Evolutionary conservation across 2,113 vertebrate species (phyloP).

Genomic region (Siniperca knerii): DNA sequence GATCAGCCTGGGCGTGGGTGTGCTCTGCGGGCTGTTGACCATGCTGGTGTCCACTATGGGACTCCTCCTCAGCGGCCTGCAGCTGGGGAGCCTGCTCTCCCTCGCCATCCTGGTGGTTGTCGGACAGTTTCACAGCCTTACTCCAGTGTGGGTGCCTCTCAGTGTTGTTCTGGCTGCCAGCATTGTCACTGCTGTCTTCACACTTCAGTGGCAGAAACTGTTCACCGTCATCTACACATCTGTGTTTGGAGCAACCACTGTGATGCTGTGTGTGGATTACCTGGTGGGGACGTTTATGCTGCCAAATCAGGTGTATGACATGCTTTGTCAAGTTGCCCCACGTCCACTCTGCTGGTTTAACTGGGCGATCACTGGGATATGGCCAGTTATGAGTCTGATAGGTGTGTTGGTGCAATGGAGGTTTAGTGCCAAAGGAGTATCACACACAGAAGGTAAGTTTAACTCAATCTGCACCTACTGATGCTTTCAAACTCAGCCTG

Average conservation of each 20-base stretch:
- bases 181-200: constrained; percentile 84
- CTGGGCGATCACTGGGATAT: constrained; percentile 87
- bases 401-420: constrained; percentile 88
- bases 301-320: constrained; percentile 81
- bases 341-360: constrained; percentile 89
- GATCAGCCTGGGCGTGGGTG: constrained; percentile 88
- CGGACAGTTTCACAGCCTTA: constrained; percentile 83
- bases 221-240: constrained; percentile 88
- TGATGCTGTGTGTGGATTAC: constrained; percentile 87
- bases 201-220: constrained; percentile 88
- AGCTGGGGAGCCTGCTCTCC: constrained; percentile 88
- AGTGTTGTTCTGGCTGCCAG: constrained; percentile 80
- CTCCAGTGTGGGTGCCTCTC: constrained; percentile 86
- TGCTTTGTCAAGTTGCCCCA: constrained; percentile 77
- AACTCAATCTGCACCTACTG: not conserved
- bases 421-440: constrained; percentile 83
- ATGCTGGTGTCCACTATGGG: constrained; percentile 88
- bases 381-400: constrained; percentile 82
- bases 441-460: constrained; percentile 84
- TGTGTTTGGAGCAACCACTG: constrained; percentile 83
- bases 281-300: constrained; percentile 84
- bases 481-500: constrained; percentile 8
- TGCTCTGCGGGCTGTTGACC: constrained; percentile 89
- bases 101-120: constrained; percentile 80
- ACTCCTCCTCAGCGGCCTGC: constrained; percentile 89